phyloP scores from a whole-genome alignment of 2,888 invertebrate species.

The Neoscelio sp. region DNA sequence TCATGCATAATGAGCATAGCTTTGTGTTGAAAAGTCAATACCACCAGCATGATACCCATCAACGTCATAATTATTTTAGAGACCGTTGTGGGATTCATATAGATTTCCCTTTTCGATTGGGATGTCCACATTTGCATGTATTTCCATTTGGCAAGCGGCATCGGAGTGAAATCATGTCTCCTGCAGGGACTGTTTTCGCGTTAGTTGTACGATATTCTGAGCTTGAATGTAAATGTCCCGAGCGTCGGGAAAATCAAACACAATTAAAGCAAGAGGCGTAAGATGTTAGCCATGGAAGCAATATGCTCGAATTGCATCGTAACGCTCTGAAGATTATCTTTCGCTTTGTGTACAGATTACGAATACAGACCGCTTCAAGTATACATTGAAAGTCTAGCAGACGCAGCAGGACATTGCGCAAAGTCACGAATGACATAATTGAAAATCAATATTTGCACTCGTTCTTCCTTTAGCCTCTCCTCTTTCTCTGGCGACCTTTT shows the following conservation, averaged over 20 bases:
- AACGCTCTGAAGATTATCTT: constrained; percentile 63
- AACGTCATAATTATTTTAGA: constrained; percentile 66
- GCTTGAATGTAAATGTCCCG: constrained; percentile 65
- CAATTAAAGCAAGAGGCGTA: constrained; percentile 68
- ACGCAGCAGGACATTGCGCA: constrained; percentile 78
- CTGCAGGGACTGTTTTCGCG: constrained; percentile 66
- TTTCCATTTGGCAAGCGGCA: constrained; percentile 64
- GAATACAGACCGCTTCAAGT: constrained; percentile 61
- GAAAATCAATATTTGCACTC: constrained; percentile 81
- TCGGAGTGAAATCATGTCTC: constrained; percentile 63
- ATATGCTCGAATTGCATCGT: constrained; percentile 61
- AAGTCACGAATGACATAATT: constrained; percentile 82
- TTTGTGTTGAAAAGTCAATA: constrained; percentile 59
- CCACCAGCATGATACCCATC: constrained; percentile 53
- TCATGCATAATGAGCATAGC: constrained; percentile 29
- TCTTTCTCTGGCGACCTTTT: constrained; percentile 61
- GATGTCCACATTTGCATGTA: constrained; percentile 67
- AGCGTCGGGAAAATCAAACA: constrained; percentile 65
- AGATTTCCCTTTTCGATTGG: constrained; percentile 66
- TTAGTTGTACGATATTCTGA: constrained; percentile 64
- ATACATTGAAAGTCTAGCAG: constrained; percentile 64
- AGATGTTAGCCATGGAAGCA: constrained; percentile 60
- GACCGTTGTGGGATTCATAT: constrained; percentile 62
- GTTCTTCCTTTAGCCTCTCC: constrained; percentile 71
- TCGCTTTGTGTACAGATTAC: constrained; percentile 65